phyloP scores from a whole-genome alignment of 2,113 vertebrate species.

The Podilymbus podiceps region DNA sequence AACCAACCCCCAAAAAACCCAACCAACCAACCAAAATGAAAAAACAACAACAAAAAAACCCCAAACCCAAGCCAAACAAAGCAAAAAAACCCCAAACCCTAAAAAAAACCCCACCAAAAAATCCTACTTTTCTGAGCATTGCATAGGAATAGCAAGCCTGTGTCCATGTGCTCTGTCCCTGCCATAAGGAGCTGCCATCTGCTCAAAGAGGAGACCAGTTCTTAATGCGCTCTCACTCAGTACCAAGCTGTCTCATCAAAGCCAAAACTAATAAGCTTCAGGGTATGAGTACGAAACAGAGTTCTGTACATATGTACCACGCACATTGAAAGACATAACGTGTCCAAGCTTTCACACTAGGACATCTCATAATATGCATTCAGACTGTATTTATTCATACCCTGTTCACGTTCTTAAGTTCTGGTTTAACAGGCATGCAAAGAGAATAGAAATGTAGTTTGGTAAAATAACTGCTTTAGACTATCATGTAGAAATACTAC shows the following conservation, averaged over 20 bases:
- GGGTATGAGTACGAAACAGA: not conserved
- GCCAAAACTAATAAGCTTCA: not conserved
- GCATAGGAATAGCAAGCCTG: not conserved
- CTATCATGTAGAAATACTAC: not conserved
- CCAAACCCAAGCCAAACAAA: no score
- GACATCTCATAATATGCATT: not conserved
- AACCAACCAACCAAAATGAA: no score
- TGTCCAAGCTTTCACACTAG: not conserved
- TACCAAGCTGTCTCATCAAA: constrained; percentile 5
- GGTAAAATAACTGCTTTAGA: not conserved
- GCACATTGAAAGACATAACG: not conserved
- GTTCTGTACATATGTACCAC: not conserved
- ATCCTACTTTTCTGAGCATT: not conserved
- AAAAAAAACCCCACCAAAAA: not conserved
- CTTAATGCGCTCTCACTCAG: constrained; percentile 27
- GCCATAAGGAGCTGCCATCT: constrained; percentile 56
- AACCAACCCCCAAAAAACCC: no score
- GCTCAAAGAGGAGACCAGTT: not conserved
- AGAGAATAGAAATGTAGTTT: not conserved
- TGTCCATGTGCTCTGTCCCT: constrained; percentile 4
- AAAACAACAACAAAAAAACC: no score
- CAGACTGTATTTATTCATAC: not conserved
- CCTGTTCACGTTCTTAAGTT: not conserved
- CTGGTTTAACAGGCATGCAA: not conserved
- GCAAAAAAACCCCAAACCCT: no score